phyloP scores from a whole-genome alignment of 2,113 vertebrate species.

The Chaetodon auriga region DNA sequence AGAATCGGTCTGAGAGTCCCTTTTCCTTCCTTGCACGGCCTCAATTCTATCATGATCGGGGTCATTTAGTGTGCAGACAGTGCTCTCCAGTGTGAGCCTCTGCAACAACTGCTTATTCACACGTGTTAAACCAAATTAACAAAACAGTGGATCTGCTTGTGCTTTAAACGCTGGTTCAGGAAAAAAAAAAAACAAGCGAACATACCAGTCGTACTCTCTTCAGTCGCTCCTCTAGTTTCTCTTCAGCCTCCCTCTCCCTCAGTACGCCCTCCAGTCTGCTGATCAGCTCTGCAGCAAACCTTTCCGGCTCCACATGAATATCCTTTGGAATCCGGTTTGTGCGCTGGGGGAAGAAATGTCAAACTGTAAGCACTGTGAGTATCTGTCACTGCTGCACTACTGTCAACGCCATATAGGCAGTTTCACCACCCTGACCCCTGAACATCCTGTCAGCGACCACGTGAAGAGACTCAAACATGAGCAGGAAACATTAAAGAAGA shows the following conservation, averaged over 20 bases:
- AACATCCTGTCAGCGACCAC: conserved; percentile 3
- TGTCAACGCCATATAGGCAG: conserved; percentile 3
- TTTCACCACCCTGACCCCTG: neutral
- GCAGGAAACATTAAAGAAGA: conserved; percentile 17
- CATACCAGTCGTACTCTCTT: conserved; percentile 90
- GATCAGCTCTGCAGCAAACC: conserved; percentile 95
- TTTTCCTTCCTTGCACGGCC: neutral
- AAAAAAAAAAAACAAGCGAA: neutral
- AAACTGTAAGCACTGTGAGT: conserved; percentile 22
- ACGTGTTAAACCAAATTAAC: neutral
- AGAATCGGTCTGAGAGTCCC: neutral
- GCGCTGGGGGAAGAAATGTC: conserved; percentile 80
- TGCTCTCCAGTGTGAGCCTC: conserved; percentile 3
- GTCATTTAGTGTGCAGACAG: neutral
- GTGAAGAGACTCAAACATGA: conserved; percentile 32
- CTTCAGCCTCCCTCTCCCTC: conserved; percentile 90
- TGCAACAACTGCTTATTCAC: neutral
- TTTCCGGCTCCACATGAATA: conserved; percentile 92
- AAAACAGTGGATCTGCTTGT: conserved; percentile 17
- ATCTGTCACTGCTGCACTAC: conserved; percentile 6
- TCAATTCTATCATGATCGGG: neutral
- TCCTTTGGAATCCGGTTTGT: conserved; percentile 95
- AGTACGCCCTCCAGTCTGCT: conserved; percentile 91
- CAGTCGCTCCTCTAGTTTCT: conserved; percentile 92
- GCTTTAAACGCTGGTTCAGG: neutral